Base-by-base conservation (phyloP, 2,888 invertebrate genomes). In the Drosophila limbata region DNA sequence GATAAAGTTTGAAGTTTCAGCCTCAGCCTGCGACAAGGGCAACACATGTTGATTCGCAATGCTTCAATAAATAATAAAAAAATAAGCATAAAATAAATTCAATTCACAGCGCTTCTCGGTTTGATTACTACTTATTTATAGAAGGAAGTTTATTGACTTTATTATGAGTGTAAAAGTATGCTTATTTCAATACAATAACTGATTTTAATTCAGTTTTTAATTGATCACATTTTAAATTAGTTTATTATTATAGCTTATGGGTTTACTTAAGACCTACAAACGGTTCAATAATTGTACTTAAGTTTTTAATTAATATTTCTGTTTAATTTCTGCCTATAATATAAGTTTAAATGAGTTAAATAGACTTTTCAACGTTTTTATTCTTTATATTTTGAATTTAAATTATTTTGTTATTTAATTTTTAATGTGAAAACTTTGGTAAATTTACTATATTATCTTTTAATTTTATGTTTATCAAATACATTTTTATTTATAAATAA, bases 41-140 rank as follows among this genome's bases (percentile, higher is more conserved):
- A 68, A 65, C 77, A 76, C 77, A 73, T 77, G 76, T 61, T 72
- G 68, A 72, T 65, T 72, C 44, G 57, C 42, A 62, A 68, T 68
- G 73, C 64, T 52, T 4, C 68, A 59, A 59, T 68, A 65, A 77
- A 25, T 21, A 33, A 15, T 13, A 33, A 31, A 52, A 39, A 60
- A 76, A 50, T 19, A 37, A 67, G 39, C 44, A 40, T 25, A 44
- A 21, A 68, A 59, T 35, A 57, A 53, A 57, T 57, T 61, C n/a
- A 68, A 68, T 76, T 73, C 42, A 1, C 35, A 70, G 65, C 28
- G 69, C 33, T 31, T 37, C 4, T n/a, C 33, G 11, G 33, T 62
- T 62, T 39, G 48, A 35, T 53, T 45, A 31, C 25, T 25, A 21
- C 21, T 33, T 4, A 8, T 15, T 39, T 9, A 31, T 15, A 11